Percentiles rank a stretch among this genome's conserved stretches.
Evolutionary conservation across 2,797 vertebrate genomes (phyloP).

Genomic region (Myiothlypis chrysogaster): DNA sequence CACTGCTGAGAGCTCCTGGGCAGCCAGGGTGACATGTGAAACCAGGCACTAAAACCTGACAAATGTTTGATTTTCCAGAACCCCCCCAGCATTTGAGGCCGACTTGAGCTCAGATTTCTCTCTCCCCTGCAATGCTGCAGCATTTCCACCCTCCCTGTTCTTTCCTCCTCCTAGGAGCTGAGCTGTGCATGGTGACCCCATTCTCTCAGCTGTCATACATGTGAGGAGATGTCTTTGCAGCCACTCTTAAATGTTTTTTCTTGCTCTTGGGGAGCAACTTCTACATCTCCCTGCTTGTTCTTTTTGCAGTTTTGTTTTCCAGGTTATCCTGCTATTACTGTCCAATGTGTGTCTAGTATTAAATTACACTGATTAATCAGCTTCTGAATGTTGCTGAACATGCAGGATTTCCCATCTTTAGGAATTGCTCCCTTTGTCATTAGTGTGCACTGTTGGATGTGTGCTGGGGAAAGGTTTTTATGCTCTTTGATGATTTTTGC

Average conservation of each 20-base stretch:
- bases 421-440: neutral
- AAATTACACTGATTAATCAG: neutral
- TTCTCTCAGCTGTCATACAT: neutral
- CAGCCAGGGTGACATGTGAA: neutral
- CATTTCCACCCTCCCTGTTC: neutral
- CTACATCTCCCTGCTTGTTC: neutral
- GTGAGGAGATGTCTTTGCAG: neutral
- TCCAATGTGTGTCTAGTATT: neutral
- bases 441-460: neutral
- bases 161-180: neutral
- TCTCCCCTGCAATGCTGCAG: neutral
- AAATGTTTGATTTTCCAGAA: constrained; percentile 55
- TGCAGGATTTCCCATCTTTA: neutral
- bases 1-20: neutral
- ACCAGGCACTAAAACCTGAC: constrained; percentile 27
- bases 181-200: neutral
- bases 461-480: neutral
- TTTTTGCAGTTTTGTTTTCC: neutral
- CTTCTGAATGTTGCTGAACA: neutral
- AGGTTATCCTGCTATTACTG: neutral
- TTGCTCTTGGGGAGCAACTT: neutral
- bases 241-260: neutral
- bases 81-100: constrained; percentile 7
- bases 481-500: neutral
- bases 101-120: neutral